Percentiles rank a stretch among this genome's conserved stretches.
These are phyloP conservation scores for Clarias laeviceps DNA, from an alignment of 2,797 vertebrate species.

Conservation along the genomic window DNA sequence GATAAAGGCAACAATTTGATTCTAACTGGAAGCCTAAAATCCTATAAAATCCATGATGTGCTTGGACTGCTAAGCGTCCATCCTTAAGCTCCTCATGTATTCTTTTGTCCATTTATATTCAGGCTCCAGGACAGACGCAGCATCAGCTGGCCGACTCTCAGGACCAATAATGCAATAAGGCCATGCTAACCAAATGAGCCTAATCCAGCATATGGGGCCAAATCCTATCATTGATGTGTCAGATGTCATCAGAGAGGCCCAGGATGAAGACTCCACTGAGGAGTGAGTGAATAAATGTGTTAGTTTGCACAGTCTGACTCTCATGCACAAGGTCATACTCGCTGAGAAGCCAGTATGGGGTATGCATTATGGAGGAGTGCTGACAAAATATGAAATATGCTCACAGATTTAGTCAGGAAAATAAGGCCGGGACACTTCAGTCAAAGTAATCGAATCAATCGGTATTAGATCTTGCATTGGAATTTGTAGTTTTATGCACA, in stretches of 20 bases:
- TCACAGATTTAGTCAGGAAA: slow-evolving; percentile 26
- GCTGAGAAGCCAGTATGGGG: slow-evolving; percentile 36
- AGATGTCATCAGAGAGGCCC: slow-evolving; percentile 58
- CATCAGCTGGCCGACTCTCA: slow-evolving; percentile 60
- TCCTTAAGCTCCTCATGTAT: slow-evolving; percentile 21
- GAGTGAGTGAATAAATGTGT: slow-evolving; percentile 50
- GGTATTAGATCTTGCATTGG: slow-evolving; percentile 1
- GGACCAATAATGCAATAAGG: slow-evolving; percentile 58
- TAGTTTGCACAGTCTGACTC: slow-evolving; percentile 46
- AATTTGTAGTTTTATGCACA: slow-evolving; percentile 6
- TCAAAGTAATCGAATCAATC: slow-evolving; percentile 36
- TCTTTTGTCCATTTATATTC: slow-evolving; percentile 31
- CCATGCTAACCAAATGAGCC: slow-evolving; percentile 59
- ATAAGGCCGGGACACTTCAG: slow-evolving; percentile 4
- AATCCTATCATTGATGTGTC: slow-evolving; percentile 61
- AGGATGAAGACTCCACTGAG: slow-evolving; percentile 55
- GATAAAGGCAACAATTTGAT: background rate
- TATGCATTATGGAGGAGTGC: slow-evolving; percentile 42
- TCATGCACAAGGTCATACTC: slow-evolving; percentile 50
- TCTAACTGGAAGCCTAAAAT: slow-evolving; percentile 32
- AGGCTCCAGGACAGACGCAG: slow-evolving; percentile 42
- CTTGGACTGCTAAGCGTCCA: background rate
- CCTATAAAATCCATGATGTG: slow-evolving; percentile 14
- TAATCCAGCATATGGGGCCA: slow-evolving; percentile 58
- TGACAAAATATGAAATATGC: slow-evolving; percentile 53